Percentiles rank a stretch among this genome's conserved stretches.
These are phyloP conservation scores for Naja naja DNA, from an alignment of 2,113 vertebrate genomes.

Conservation along the genomic window DNA sequence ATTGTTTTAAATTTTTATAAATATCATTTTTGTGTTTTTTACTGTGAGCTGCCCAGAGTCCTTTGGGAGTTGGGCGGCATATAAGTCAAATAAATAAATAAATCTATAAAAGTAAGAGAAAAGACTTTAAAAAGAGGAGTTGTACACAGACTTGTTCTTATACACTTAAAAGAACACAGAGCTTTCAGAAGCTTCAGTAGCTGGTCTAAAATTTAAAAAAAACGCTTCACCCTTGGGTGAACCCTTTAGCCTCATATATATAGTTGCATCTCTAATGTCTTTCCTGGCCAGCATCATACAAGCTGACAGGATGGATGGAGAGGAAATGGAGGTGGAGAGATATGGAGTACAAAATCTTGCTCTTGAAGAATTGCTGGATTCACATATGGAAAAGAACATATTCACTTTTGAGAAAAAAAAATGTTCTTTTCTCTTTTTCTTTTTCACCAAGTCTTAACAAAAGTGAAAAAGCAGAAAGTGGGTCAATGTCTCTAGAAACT, in stretches of 20 bases:
- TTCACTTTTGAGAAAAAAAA: neutral
- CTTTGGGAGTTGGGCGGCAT: no score
- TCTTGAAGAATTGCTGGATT: neutral
- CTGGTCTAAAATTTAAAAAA: neutral
- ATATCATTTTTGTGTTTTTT: no score
- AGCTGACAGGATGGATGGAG: neutral
- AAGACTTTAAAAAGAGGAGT: slow-evolving; percentile 16
- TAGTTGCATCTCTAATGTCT: neutral
- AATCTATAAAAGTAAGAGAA: slow-evolving; percentile 37
- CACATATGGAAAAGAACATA: neutral
- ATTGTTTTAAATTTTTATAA: no score
- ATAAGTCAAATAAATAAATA: no score
- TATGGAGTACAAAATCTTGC: neutral
- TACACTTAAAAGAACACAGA: neutral
- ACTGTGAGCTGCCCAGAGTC: no score
- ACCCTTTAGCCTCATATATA: neutral
- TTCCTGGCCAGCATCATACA: neutral
- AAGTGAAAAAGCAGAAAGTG: slow-evolving; percentile 13
- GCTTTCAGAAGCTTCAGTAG: neutral
- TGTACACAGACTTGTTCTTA: slow-evolving; percentile 18
- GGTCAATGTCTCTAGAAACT: slow-evolving; percentile 16
- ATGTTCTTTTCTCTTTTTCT: neutral
- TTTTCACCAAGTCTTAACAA: neutral
- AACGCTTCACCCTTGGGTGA: neutral
- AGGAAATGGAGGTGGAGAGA: neutral